Evolutionary conservation across 2,888 invertebrate genomes (phyloP), one percentile per base, ranked within the genome.

Genomic region (Coenonympha arcania): DNA sequence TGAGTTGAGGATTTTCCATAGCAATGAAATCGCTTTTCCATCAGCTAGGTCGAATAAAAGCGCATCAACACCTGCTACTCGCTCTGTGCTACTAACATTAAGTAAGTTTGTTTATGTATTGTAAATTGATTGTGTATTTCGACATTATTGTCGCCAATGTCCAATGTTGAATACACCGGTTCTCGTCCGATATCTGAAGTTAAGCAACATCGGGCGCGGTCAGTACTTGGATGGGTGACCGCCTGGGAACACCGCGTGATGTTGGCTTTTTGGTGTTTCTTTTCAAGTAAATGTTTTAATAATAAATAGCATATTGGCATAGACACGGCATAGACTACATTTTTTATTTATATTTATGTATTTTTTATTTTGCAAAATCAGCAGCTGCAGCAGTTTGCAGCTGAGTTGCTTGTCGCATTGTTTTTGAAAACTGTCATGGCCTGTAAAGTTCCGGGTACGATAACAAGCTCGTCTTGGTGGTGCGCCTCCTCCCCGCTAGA

Each of bases 1-100:
- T 63, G 84, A 85, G 47, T 64, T 84, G 1, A 66, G 81, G 1
- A 75, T 85, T 74, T 86, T 85, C 40, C 84, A 85, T 55, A 79
- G 76, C 55, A 85, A 81, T 59, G 85, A 85, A 58, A 61, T 79
- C 2, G 84, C 77, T 1, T 73, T 70, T 52, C 81, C 79, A 3
- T 50, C 68, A 4, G 48, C 61, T 1, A 44, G 36, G 6, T 44
- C 55, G 3, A 54, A 61, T 2, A 69, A 62, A 42, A 65, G 65
- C 19, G 62, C 71, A 1, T 49, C 67, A 8, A 61, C 66, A 1
- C 69, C 47, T 4, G 36, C 34, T n/a, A 15, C 33, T 11, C 47
- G 67, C 46, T 65, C 75, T 11, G 63, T 78, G 59, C 59, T 76
- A 9, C 58, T 79, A 51, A 73, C 79, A 33, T 57, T 81, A 19